These are phyloP conservation scores for Tapirus terrestris DNA, from an alignment of 2,113 vertebrate species.

Conservation along the genomic window DNA sequence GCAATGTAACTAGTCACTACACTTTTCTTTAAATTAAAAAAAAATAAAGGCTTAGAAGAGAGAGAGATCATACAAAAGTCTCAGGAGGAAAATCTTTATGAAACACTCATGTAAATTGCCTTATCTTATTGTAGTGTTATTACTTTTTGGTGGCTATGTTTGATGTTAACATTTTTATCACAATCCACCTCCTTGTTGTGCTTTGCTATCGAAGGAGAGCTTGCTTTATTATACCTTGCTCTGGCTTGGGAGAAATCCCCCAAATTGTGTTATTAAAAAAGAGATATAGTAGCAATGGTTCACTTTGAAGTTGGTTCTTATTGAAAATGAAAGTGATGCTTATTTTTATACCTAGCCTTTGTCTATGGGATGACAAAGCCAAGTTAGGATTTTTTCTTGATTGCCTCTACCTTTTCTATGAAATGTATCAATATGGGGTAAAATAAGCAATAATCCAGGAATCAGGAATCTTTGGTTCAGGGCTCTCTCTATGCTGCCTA, in stretches of 20 bases:
- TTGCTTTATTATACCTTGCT: constrained; percentile 39
- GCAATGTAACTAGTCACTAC: constrained; percentile 56
- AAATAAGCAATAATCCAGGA: neutral
- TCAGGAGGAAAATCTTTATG: constrained; percentile 60
- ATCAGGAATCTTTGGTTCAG: neutral
- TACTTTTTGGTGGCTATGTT: constrained; percentile 55
- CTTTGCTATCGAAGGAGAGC: neutral
- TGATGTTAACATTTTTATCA: constrained; percentile 66
- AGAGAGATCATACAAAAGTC: constrained; percentile 23
- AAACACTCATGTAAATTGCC: constrained; percentile 60
- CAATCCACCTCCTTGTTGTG: constrained; percentile 30
- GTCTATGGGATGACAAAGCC: neutral
- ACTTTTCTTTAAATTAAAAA: constrained; percentile 57
- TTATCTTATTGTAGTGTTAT: constrained; percentile 46
- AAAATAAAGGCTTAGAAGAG: neutral
- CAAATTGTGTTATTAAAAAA: neutral
- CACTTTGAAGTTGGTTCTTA: neutral
- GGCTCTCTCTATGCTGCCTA: neutral
- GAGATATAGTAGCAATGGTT: neutral
- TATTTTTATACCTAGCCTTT: constrained; percentile 38
- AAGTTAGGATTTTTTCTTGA: neutral
- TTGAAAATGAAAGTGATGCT: neutral
- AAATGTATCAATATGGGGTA: neutral
- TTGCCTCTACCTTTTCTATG: neutral
- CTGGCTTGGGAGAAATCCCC: neutral